A percentile compares a stretch with the other conserved stretches of the same genome.
phyloP scores from a whole-genome alignment of 2,797 vertebrate genomes.

The Cercopithecus hamlyni region DNA sequence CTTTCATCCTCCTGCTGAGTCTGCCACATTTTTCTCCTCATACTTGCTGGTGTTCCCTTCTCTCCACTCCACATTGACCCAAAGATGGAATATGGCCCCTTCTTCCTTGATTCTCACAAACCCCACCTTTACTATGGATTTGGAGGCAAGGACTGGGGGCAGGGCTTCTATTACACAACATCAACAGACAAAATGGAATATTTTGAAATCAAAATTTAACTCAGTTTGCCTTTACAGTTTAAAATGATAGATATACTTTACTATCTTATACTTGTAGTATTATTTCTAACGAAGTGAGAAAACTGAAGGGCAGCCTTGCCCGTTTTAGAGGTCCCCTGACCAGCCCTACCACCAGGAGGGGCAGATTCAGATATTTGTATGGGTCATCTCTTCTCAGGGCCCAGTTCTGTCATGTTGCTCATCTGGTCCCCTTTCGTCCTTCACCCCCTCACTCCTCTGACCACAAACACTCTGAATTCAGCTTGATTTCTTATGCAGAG shows the following conservation, averaged over 20 bases:
- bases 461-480: neutral
- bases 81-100: too few relatives aligned
- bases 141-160: neutral
- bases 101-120: neutral
- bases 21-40: fast-evolving
- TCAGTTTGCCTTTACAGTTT: neutral
- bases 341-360: neutral
- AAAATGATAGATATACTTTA: neutral
- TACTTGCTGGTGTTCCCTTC: neutral
- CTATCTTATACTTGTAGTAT: neutral
- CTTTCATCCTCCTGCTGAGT: neutral
- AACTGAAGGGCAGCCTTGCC: neutral
- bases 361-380: neutral
- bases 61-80: neutral
- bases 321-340: neutral
- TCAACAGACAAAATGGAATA: neutral
- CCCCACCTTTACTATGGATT: neutral
- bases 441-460: neutral
- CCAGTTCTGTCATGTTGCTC: neutral
- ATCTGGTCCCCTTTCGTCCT: neutral
- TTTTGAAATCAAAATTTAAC: neutral
- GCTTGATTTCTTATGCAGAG: neutral
- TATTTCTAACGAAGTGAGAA: neutral
- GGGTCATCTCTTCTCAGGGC: neutral
- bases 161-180: neutral